phyloP scores from a whole-genome alignment of 1,140 invertebrate species.

The Dendroctonus ponderosae region DNA sequence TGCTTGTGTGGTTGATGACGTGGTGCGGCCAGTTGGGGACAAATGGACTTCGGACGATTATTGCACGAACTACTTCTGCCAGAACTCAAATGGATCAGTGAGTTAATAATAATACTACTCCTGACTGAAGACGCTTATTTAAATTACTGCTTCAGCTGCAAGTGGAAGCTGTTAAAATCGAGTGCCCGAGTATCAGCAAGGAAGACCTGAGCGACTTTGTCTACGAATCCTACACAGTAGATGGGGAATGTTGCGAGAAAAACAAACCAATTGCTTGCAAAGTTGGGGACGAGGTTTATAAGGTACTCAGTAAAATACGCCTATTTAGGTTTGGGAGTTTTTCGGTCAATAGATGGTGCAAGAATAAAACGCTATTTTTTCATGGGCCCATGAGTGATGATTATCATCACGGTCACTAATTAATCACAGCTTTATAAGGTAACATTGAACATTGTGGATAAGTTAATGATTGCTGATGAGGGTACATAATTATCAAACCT shows the following conservation, averaged over 20 bases:
- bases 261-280: constrained; percentile 44
- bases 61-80: constrained; percentile 61
- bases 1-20: constrained; percentile 60
- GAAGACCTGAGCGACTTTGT: constrained; percentile 43
- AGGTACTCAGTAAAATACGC: constrained; percentile 23
- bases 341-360: too few relatives aligned
- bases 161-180: constrained; percentile 38
- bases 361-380: too few relatives aligned
- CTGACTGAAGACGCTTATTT: neutral
- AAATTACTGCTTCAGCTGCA: constrained; percentile 38
- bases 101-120: constrained; percentile 39
- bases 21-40: constrained; percentile 53
- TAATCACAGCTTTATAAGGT: constrained; percentile 30
- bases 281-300: constrained; percentile 39
- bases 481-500: too few relatives aligned
- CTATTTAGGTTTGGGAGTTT: too few relatives aligned
- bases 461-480: too few relatives aligned
- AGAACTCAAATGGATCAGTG: constrained; percentile 56
- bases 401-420: too few relatives aligned
- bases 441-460: too few relatives aligned
- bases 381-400: neutral
- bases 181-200: constrained; percentile 39
- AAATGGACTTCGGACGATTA: constrained; percentile 60
- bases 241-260: constrained; percentile 46
- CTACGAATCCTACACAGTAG: constrained; percentile 36